Percentiles rank a stretch among this genome's conserved stretches.
These are phyloP conservation scores for Mercenaria mercenaria DNA, from an alignment of 1,140 invertebrate genomes.

Conservation along the genomic window DNA sequence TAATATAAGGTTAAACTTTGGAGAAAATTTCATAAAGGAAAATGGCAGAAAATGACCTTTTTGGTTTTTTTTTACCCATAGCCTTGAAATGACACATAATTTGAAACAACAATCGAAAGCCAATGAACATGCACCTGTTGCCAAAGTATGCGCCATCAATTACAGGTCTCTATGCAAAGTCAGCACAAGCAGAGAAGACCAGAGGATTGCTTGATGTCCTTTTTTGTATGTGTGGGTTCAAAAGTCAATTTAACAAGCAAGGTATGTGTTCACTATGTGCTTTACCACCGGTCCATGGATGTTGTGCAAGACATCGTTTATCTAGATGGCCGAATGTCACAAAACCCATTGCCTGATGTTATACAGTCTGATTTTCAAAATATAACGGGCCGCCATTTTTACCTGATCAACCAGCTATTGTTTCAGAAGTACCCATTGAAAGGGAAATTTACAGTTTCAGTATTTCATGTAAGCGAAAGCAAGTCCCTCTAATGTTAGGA, in stretches of 20 bases:
- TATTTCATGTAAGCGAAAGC: constrained; percentile 57
- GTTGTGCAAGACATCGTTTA: constrained; percentile 64
- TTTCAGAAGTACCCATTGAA: constrained; percentile 59
- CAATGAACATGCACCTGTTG: constrained; percentile 54
- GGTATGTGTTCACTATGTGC: constrained; percentile 50
- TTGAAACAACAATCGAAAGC: constrained; percentile 35
- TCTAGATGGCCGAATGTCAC: background rate
- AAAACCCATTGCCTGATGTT: constrained; percentile 22
- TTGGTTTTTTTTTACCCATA: constrained; percentile 47
- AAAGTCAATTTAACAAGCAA: constrained; percentile 68
- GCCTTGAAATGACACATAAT: constrained; percentile 41
- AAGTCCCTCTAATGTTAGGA: constrained; percentile 67
- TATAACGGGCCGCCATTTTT: constrained; percentile 62
- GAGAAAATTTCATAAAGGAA: background rate
- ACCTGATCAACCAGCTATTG: constrained; percentile 9
- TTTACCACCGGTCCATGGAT: constrained; percentile 65
- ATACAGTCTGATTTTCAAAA: constrained; percentile 61
- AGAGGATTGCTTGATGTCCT: constrained; percentile 22
- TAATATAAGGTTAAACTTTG: constrained; percentile 1
- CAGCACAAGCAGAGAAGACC: background rate
- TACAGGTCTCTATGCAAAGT: constrained; percentile 15
- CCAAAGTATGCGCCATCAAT: constrained; percentile 46
- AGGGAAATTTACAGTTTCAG: constrained; percentile 58
- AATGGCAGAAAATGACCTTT: background rate
- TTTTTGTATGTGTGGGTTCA: constrained; percentile 25